phyloP scores from a whole-genome alignment of 2,888 invertebrate genomes.

The Hesperia comma region DNA sequence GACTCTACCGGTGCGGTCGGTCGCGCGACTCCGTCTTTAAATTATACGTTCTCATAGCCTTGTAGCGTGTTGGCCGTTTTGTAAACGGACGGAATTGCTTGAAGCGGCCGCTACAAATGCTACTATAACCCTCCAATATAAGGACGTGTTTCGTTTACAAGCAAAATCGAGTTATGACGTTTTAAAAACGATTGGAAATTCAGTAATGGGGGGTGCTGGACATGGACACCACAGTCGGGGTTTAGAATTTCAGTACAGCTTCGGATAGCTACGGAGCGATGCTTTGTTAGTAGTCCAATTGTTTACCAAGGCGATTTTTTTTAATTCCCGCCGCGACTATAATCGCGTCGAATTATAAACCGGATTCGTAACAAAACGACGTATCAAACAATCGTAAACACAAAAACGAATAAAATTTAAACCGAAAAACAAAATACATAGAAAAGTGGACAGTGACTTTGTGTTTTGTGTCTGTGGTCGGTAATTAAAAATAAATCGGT shows the following conservation, averaged over 20 bases:
- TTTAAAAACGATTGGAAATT: slow-evolving; percentile 66
- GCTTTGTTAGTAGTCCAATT: slow-evolving; percentile 80
- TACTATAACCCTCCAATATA: slow-evolving; percentile 22
- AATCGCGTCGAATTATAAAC: slow-evolving; percentile 48
- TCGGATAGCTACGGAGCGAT: slow-evolving; percentile 82
- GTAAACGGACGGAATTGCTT: slow-evolving; percentile 51
- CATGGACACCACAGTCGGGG: slow-evolving; percentile 82
- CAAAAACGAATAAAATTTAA: slow-evolving; percentile 36
- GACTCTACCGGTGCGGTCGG: slow-evolving; percentile 50
- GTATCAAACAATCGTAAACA: slow-evolving; percentile 36
- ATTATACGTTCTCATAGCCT: slow-evolving; percentile 85
- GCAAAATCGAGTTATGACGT: slow-evolving; percentile 45
- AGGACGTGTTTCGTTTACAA: slow-evolving; percentile 40
- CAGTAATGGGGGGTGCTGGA: slow-evolving; percentile 83
- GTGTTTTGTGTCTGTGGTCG: slow-evolving; percentile 46
- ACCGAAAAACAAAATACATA: slow-evolving; percentile 34
- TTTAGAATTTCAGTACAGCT: slow-evolving; percentile 84
- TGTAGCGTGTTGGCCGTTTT: slow-evolving; percentile 58
- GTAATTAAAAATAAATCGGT: slow-evolving; percentile 45
- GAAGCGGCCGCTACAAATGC: slow-evolving; percentile 45
- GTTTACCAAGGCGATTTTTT: slow-evolving; percentile 77
- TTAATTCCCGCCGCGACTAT: slow-evolving; percentile 55
- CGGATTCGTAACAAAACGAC: slow-evolving; percentile 46
- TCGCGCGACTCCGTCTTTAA: slow-evolving; percentile 76
- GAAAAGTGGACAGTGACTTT: slow-evolving; percentile 47